phyloP scores from a whole-genome alignment of 2,888 invertebrate species.

The Pseudococcus viburni region DNA sequence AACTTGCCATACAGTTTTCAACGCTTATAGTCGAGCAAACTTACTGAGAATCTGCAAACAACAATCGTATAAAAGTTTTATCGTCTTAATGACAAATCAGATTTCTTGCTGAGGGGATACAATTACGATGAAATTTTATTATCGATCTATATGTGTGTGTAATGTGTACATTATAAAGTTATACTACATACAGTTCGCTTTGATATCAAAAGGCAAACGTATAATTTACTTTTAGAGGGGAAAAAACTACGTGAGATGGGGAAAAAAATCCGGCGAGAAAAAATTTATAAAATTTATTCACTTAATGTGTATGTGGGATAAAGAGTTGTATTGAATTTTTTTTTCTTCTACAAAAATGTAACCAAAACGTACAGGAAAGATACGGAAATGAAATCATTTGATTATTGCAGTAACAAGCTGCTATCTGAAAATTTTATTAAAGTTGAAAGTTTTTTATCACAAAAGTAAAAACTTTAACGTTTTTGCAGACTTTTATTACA shows the following conservation, averaged over 20 bases:
- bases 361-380: constrained; percentile 8
- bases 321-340: constrained; percentile 13
- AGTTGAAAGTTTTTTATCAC: constrained; percentile 67
- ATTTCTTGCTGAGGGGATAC: neutral
- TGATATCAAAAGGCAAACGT: neutral
- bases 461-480: constrained; percentile 64
- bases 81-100: neutral
- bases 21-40: neutral
- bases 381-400: constrained; percentile 63
- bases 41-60: neutral
- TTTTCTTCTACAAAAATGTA: neutral
- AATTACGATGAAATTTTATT: constrained; percentile 21
- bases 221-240: neutral
- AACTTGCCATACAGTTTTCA: neutral
- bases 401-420: constrained; percentile 66
- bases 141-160: constrained; percentile 24
- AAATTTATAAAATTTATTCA: constrained; percentile 33
- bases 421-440: constrained; percentile 66
- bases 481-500: constrained; percentile 65
- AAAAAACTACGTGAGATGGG: neutral
- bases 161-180: neutral
- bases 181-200: neutral
- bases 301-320: neutral
- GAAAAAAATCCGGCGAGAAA: neutral
- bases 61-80: constrained; percentile 3